phyloP scores from a whole-genome alignment of 2,113 vertebrate genomes.

The Paramisgurnus dabryanus region DNA sequence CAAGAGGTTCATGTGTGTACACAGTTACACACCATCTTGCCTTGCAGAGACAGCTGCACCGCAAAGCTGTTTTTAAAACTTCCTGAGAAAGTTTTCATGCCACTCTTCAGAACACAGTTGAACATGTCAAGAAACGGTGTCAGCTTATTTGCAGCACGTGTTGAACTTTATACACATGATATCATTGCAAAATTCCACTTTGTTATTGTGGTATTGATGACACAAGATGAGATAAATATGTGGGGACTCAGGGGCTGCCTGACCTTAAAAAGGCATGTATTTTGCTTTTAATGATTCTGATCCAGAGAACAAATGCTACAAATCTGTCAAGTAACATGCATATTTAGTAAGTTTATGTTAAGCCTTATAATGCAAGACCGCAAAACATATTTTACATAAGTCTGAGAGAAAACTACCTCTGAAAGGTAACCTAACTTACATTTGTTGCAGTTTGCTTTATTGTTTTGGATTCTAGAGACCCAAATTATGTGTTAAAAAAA shows the following conservation, averaged over 20 bases:
- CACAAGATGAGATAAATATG: constrained; percentile 1
- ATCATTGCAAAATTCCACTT: background rate
- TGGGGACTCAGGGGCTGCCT: background rate
- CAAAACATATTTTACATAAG: too few relatives aligned
- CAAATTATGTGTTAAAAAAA: too few relatives aligned
- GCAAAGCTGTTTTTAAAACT: constrained; percentile 53
- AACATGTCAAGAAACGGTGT: background rate
- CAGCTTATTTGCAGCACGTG: background rate
- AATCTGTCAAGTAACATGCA: background rate
- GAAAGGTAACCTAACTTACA: too few relatives aligned
- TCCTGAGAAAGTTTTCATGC: constrained; percentile 60
- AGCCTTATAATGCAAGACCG: too few relatives aligned
- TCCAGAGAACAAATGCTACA: background rate
- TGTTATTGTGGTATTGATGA: background rate
- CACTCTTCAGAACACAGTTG: constrained; percentile 43
- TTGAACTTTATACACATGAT: background rate
- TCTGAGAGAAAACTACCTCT: too few relatives aligned
- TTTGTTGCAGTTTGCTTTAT: too few relatives aligned
- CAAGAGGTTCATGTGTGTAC: constrained; percentile 18
- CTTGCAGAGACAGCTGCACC: constrained; percentile 34
- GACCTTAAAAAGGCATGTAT: background rate
- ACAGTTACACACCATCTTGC: constrained; percentile 27
- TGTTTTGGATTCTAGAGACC: too few relatives aligned
- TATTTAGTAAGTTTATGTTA: background rate
- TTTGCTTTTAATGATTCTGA: background rate